These are phyloP conservation scores for Drosophila saltans DNA, from an alignment of 1,140 invertebrate genomes.

Conservation along the genomic window DNA sequence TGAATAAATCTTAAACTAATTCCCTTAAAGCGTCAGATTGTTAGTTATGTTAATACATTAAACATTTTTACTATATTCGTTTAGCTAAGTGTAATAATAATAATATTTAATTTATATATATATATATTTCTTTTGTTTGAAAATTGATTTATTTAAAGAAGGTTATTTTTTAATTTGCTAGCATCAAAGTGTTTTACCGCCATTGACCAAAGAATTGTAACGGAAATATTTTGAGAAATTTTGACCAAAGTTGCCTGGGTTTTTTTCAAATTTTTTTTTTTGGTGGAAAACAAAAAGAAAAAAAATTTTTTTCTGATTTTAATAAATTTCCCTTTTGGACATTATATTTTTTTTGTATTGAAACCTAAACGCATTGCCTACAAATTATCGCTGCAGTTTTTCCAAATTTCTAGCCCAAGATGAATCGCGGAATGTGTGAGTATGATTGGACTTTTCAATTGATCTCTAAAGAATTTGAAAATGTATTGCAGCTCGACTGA, in stretches of 20 bases:
- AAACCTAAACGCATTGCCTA: not conserved
- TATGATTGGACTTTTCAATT: not conserved
- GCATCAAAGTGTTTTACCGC: constrained; percentile 28
- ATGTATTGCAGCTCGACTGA: constrained; percentile 31
- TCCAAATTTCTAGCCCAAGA: constrained; percentile 56
- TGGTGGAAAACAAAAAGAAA: not conserved
- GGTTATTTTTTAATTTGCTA: constrained; percentile 35
- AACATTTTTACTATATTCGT: constrained; percentile 16
- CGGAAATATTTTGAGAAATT: not conserved
- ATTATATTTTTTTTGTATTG: not conserved
- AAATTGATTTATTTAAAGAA: constrained; percentile 81
- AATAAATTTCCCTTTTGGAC: constrained; percentile 38
- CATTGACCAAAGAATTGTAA: constrained; percentile 58
- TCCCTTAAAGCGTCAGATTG: constrained; percentile 79
- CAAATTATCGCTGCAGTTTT: not conserved
- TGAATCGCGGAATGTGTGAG: constrained; percentile 56
- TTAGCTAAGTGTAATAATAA: constrained; percentile 47
- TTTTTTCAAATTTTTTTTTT: constrained; percentile 27
- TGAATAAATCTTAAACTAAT: constrained; percentile 39
- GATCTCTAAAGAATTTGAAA: not conserved
- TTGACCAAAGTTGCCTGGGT: constrained; percentile 34
- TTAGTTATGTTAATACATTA: constrained; percentile 20
- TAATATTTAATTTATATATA: constrained; percentile 27
- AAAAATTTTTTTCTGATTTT: not conserved
- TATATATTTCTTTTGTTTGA: constrained; percentile 32